Evolutionary conservation across 2,888 invertebrate species (phyloP).

Genomic region (Lagria hirta): DNA sequence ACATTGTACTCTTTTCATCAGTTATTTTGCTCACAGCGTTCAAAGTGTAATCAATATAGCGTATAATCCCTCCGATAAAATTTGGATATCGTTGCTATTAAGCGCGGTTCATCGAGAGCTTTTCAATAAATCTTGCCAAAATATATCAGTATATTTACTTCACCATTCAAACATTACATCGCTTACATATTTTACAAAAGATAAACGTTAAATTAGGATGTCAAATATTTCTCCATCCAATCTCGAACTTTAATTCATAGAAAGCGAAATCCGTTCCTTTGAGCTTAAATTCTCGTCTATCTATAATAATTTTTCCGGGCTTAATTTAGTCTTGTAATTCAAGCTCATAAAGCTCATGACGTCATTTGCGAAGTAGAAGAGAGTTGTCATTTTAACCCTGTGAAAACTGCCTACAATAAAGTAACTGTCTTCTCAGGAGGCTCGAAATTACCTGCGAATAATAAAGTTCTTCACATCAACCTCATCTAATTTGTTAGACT

Average conservation of each 20-base stretch:
- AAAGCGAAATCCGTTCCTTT: too few relatives aligned
- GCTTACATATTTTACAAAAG: conserved; percentile 29
- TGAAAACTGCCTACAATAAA: conserved; percentile 23
- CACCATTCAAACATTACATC: conserved; percentile 21
- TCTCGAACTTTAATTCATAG: too few relatives aligned
- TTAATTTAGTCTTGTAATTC: conserved; percentile 6
- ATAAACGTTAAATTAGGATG: conserved; percentile 46
- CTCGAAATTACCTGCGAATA: conserved; percentile 25
- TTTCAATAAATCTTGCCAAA: conserved; percentile 27
- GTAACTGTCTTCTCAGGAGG: conserved; percentile 21
- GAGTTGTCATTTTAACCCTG: conserved; percentile 10
- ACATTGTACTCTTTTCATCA: neutral
- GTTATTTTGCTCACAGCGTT: too few relatives aligned
- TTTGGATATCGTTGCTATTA: conserved; percentile 27
- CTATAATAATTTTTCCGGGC: too few relatives aligned
- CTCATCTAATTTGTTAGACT: conserved; percentile 24
- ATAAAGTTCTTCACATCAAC: conserved; percentile 23
- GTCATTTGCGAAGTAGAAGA: conserved; percentile 14
- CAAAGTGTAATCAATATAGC: too few relatives aligned
- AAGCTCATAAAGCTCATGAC: conserved; percentile 12
- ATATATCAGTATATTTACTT: conserved; percentile 30
- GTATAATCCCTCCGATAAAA: conserved; percentile 21
- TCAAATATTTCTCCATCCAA: too few relatives aligned
- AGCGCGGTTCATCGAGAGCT: conserved; percentile 28
- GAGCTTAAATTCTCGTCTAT: too few relatives aligned